Base-by-base conservation (phyloP, 2,113 vertebrate genomes). In the Jaculus jaculus region DNA sequence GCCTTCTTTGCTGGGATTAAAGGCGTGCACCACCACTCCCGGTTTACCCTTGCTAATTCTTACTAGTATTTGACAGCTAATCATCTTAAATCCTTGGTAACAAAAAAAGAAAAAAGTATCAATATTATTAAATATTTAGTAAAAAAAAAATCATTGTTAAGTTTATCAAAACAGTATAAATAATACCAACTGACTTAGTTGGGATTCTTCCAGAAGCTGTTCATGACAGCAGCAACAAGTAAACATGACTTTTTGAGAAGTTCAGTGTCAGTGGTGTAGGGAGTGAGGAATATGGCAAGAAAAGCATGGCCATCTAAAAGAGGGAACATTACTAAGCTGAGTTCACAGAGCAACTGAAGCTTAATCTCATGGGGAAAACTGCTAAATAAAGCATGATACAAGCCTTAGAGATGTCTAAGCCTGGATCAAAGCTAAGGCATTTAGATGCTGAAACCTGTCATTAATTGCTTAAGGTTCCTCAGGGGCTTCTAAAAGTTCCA, bases 31-130 rank as follows among this genome's bases (percentile, higher is more conserved):
- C n/a, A n/a, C n/a, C n/a, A n/a, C n/a, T n/a, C n/a, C n/a, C n/a
- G n/a, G n/a, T n/a, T n/a, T 20, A 74, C 12, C 42, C 94, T 80
- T 69, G 21, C 7, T 81, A 90, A 69, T 65, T 94, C 84, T 90
- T 88, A 92, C 2, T 79, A 32, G 26, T 51, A 89, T 54, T 75
- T 88, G 23, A 60, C 82, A 21, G 16, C 30, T 75, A 91, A 3
- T 37, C 61, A 91, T 94, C 95, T 94, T 83, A 87, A 75, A 23
- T 42, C 78, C 87, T 23, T 7, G 15, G 32, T 37, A 18, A 84
- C 5, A 88, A 75, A 65, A 92, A 47, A 66, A 18, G 30, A 10
- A 84, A 77, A 82, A 10, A 11, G 18, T 54, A 82, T 92, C 30
- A 90, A 60, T 65, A 58, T 71, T 47, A 68, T 21, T 78, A 95